These are phyloP conservation scores for Echeneis naucrates DNA, from an alignment of 2,797 vertebrate genomes.

Conservation along the genomic window DNA sequence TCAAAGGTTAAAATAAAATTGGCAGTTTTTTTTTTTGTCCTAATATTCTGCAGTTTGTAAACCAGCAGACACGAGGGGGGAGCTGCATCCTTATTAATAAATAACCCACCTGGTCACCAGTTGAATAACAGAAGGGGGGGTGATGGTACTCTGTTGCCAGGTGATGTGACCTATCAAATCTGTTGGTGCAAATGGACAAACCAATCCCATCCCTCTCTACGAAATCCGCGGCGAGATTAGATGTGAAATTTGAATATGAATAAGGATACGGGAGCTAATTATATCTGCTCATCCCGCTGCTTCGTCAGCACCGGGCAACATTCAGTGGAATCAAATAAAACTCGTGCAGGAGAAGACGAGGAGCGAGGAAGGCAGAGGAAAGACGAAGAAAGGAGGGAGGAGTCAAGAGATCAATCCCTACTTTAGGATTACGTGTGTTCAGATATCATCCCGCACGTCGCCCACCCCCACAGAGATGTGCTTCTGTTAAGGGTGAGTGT, in stretches of 20 bases:
- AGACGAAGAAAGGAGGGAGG: slow-evolving; percentile 52
- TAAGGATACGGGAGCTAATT: slow-evolving; percentile 79
- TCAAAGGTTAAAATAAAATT: no score
- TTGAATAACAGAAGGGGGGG: slow-evolving; percentile 34
- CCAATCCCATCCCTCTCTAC: slow-evolving; percentile 64
- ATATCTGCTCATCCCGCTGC: slow-evolving; percentile 75
- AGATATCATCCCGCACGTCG: slow-evolving; percentile 76
- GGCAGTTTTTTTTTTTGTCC: no score
- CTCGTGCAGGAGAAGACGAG: slow-evolving; percentile 30
- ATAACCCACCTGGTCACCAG: not conserved
- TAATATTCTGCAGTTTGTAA: no score
- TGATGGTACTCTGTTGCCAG: slow-evolving; percentile 58
- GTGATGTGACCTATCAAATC: slow-evolving; percentile 67
- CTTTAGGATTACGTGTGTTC: slow-evolving; percentile 81
- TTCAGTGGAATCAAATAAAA: slow-evolving; percentile 57
- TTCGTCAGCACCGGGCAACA: slow-evolving; percentile 73
- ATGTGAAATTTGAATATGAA: slow-evolving; percentile 80
- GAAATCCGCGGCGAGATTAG: slow-evolving; percentile 73
- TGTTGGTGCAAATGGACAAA: slow-evolving; percentile 51
- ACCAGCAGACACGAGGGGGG: not conserved
- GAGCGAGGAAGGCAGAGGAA: slow-evolving; percentile 31
- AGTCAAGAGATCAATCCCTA: slow-evolving; percentile 79
- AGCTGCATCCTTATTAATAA: not conserved
- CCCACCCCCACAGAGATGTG: slow-evolving; percentile 62
- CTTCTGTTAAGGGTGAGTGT: slow-evolving; percentile 59